These are phyloP conservation scores for Chaetorhynchus papuensis DNA, from an alignment of 2,113 vertebrate genomes.

Conservation along the genomic window DNA sequence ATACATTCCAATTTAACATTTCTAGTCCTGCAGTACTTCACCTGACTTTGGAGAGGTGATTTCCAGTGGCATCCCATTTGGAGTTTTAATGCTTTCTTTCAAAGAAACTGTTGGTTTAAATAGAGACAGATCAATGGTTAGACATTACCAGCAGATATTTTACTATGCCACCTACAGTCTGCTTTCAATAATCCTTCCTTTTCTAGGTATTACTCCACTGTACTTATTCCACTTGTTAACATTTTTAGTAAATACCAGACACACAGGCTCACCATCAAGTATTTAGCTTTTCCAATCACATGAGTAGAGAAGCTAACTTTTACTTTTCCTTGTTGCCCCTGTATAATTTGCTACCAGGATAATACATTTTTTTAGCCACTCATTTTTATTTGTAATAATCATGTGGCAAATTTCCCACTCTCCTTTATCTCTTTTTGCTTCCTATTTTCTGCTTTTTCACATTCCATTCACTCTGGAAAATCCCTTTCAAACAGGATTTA, in stretches of 20 bases:
- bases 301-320: neutral
- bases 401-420: neutral
- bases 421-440: neutral
- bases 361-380: neutral
- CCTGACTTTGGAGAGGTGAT: neutral
- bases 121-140: neutral
- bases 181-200: neutral
- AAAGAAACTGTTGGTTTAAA: neutral
- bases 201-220: neutral
- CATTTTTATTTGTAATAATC: neutral
- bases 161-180: neutral
- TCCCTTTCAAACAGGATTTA: neutral
- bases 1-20: neutral
- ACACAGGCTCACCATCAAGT: accelerated
- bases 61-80: neutral
- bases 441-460: neutral
- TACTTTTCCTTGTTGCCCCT: neutral
- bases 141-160: neutral
- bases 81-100: neutral
- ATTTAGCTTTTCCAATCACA: neutral
- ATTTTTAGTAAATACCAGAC: neutral
- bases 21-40: neutral
- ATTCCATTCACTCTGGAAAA: neutral
- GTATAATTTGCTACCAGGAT: neutral
- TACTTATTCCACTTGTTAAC: neutral